A percentile compares a stretch with the other conserved stretches of the same genome.
Conservation (phyloP, 1,140 invertebrate species). For the Pseudomyrmex gracilis region DNA sequence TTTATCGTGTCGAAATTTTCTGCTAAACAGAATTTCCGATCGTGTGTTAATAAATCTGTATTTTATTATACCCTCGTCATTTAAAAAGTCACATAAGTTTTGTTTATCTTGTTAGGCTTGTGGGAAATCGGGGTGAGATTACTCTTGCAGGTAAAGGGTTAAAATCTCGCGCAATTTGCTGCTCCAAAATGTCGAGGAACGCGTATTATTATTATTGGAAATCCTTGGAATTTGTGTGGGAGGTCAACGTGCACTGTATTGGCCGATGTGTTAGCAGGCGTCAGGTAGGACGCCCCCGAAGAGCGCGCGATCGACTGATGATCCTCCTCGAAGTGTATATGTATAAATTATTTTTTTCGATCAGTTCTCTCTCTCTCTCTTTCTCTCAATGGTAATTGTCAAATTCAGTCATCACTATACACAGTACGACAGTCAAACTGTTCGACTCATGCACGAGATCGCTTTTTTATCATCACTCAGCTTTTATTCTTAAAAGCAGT, state of each 20-base stretch:
- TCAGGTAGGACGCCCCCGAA: constrained; percentile 43
- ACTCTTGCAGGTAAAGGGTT: constrained; percentile 24
- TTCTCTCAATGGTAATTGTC: neutral
- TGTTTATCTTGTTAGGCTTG: neutral
- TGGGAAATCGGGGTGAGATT: constrained; percentile 24
- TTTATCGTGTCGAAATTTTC: neutral
- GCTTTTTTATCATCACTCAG: neutral
- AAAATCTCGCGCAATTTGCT: constrained; percentile 18
- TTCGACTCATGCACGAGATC: constrained; percentile 37
- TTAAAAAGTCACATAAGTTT: neutral
- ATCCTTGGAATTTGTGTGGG: constrained; percentile 35
- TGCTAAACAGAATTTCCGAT: neutral
- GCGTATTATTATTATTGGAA: constrained; percentile 2
- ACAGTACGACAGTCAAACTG: constrained; percentile 46
- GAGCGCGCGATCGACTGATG: constrained; percentile 58
- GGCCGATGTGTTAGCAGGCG: constrained; percentile 52
- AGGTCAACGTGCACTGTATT: constrained; percentile 64
- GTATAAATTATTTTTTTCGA: constrained; percentile 33
- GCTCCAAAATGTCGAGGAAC: constrained; percentile 34
- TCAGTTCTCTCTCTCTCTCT: constrained; percentile 17
- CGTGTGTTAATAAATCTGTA: neutral
- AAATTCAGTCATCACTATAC: constrained; percentile 13
- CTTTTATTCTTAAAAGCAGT: constrained; percentile 16
- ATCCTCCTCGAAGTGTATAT: constrained; percentile 49
- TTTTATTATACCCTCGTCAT: neutral